A percentile compares a stretch with the other conserved stretches of the same genome.
Evolutionary conservation across 2,797 vertebrate species (phyloP).

Genomic region (Heterohyrax brucei): DNA sequence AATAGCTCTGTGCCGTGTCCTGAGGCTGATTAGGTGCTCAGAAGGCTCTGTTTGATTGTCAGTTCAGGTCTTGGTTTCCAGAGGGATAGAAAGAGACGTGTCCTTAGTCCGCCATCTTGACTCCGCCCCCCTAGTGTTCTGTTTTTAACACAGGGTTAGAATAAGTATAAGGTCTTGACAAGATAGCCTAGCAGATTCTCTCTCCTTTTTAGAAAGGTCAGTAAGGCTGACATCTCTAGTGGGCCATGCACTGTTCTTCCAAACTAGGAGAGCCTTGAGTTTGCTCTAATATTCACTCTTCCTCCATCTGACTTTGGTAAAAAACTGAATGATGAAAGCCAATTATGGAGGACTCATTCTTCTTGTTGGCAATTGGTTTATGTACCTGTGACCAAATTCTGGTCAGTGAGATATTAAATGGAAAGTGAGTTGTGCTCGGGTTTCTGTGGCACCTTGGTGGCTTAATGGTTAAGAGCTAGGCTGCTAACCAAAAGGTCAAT

Average conservation of each 20-base stretch:
- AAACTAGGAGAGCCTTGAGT: neutral
- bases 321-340: conserved; percentile 32
- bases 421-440: neutral
- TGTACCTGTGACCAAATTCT: neutral
- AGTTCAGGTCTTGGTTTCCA: too few relatives aligned
- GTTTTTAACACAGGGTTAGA: conserved; percentile 68
- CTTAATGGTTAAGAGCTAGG: too few relatives aligned
- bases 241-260: neutral
- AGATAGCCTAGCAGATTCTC: conserved; percentile 20
- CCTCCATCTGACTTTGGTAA: neutral
- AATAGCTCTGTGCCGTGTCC: too few relatives aligned
- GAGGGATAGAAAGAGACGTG: too few relatives aligned
- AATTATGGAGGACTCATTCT: neutral
- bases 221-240: neutral
- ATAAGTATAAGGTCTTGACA: conserved; percentile 22
- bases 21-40: too few relatives aligned
- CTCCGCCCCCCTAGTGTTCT: too few relatives aligned
- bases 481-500: too few relatives aligned
- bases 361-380: conserved; percentile 3
- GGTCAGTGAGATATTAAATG: neutral
- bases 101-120: too few relatives aligned
- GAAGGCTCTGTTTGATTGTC: too few relatives aligned
- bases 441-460: neutral
- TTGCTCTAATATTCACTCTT: neutral
- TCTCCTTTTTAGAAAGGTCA: neutral